Evolutionary conservation across 2,797 vertebrate species (phyloP).

Genomic region (Tolypeutes matacus): DNA sequence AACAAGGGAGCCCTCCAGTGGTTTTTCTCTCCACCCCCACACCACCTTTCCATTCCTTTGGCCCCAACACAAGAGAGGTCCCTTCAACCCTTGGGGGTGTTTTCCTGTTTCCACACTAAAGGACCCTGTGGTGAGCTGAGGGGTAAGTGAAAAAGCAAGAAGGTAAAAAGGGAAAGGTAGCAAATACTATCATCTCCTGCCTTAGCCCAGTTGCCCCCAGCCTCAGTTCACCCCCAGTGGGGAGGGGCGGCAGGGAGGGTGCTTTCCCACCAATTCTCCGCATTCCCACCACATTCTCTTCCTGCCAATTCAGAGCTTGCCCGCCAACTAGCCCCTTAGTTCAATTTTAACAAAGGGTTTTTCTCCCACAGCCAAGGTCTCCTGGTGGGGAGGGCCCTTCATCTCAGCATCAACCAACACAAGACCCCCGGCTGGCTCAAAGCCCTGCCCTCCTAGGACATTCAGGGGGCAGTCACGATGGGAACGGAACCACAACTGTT

Average conservation of each 20-base stretch:
- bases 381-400: neutral
- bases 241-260: rapidly evolving
- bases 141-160: neutral
- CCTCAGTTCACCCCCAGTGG: neutral
- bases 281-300: neutral
- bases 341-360: neutral
- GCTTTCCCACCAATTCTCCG: neutral
- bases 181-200: neutral
- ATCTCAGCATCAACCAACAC: neutral
- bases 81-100: neutral
- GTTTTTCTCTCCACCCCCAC: neutral
- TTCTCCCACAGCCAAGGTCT: neutral
- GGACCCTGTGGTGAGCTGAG: rapidly evolving
- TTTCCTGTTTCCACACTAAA: neutral
- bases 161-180: neutral
- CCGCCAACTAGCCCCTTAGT: neutral
- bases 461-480: neutral
- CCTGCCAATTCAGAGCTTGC: neutral
- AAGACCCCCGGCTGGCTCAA: neutral
- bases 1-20: neutral
- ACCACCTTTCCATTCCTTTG: neutral
- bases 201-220: neutral
- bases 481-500: neutral
- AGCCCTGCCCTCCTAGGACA: neutral
- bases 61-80: neutral